Base-by-base conservation (phyloP, 2,797 vertebrate genomes). In the Acanthornis magna region DNA sequence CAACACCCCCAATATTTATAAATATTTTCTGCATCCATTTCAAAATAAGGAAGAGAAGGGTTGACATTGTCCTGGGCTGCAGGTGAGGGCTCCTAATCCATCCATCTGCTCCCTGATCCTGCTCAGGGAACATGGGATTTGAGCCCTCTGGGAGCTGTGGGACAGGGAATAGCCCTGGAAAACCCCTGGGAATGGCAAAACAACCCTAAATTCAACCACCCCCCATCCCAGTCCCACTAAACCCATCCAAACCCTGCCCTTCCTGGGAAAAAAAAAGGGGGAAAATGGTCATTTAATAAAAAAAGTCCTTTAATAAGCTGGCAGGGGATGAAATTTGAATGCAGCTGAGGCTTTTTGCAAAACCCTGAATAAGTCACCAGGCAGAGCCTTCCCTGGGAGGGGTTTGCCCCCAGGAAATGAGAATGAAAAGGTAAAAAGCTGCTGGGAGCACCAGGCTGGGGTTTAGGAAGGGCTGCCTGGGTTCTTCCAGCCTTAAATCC, bases 271-370 rank as follows among this genome's bases (percentile, higher is more conserved):
- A 67, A 25, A 48, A 38, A 10, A 7, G 2, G 25, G 3, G 1
- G 0, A 3, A 10, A 61, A 68, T 15, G 15, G 14, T 23, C 0
- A 68, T 80, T 80, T 50, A 40, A n/a, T 14, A 30, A 26, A 48
- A 58, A 10, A 21, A 45, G 10, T 27, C 2, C 60, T 85, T 95
- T 82, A 91, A 82, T 75, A 75, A 85, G 38, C 30, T 68, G 50
- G 62, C 9, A 2, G 51, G 70, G 54, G 47, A 57, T 72, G 80
- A 81, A 55, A 58, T 76, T 63, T 75, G 42, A 60, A 65, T 40
- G 65, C 60, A 72, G 76, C 74, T 80, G 80, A 54, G 32, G 67
- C 72, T 50, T 89, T 79, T 70, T 92, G 95, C 91, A 96, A 96
- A 87, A 38, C 38, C 38, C 38, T 38, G 38, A 78, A 86, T 77